Conservation (phyloP, 2,888 invertebrate species). For the Ptycholaimellus sp. region DNA sequence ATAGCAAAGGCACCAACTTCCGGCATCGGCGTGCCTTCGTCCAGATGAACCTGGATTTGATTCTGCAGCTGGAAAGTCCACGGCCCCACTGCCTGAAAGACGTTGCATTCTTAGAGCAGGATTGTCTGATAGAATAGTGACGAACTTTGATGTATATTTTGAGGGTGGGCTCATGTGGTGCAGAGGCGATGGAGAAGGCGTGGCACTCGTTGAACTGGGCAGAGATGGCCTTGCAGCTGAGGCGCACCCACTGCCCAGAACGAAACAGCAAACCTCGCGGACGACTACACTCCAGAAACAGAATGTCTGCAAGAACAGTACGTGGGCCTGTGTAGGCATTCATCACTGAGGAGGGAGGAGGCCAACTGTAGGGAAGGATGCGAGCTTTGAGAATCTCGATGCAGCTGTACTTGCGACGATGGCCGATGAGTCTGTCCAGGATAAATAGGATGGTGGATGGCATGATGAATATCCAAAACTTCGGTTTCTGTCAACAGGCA, state of each 20-base stretch:
- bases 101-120: not conserved
- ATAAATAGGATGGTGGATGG: slow-evolving; percentile 68
- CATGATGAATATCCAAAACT: slow-evolving; percentile 74
- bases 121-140: too few species aligned
- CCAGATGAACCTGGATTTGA: slow-evolving; percentile 14
- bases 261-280: slow-evolving; percentile 69
- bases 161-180: slow-evolving; percentile 76
- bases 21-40: slow-evolving; percentile 14
- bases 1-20: slow-evolving; percentile 9
- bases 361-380: slow-evolving; percentile 48
- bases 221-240: slow-evolving; percentile 75
- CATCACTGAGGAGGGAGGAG: not conserved
- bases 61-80: slow-evolving; percentile 92
- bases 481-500: slow-evolving; percentile 40
- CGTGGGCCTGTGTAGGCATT: not conserved
- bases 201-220: slow-evolving; percentile 51
- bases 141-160: slow-evolving; percentile 77
- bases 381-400: slow-evolving; percentile 77
- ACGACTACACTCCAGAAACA: too few species aligned
- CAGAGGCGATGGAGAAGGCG: slow-evolving; percentile 78
- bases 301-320: not conserved
- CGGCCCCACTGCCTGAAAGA: slow-evolving; percentile 38
- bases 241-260: slow-evolving; percentile 37
- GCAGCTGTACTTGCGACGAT: slow-evolving; percentile 29
- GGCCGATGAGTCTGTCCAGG: slow-evolving; percentile 53